Base-by-base conservation (phyloP, 2,113 vertebrate genomes). In the Catagonus wagneri region DNA sequence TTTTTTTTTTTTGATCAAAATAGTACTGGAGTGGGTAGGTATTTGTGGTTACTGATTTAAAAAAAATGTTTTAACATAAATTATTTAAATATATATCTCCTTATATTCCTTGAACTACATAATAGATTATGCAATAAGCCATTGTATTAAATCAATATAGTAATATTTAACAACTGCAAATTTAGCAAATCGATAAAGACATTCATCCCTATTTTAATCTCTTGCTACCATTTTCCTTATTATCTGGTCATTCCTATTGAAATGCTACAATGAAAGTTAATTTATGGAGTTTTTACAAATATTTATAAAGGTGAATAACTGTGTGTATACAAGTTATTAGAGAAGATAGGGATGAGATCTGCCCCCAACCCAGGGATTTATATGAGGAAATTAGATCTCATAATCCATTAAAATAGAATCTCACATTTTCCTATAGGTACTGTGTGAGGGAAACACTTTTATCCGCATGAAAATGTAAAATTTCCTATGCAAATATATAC, bases 151-250 rank as follows among this genome's bases (percentile, higher is more conserved):
- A 60, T 44, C 91, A 66, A 27, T 63, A 14, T 23, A 76, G 66
- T 50, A 71, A 80, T 61, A 60, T 44, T 81, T 81, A 81, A 25
- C 61, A 7, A 75, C 23, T 83, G 32, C 2, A 29, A 56, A 66
- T 74, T 93, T 56, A 83, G 12, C 20, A 92, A 94, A 52, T 7
- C 15, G 58, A 65, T 34, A n/a, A 79, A 76, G 74, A 65, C 20
- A 44, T 14, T 32, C 58, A 36, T 81, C 17, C 69, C 44, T 54
- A 91, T 22, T 34, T 88, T 32, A 89, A 81, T 1, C 32, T 50
- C 32, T 89, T 74, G 20, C 12, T 63, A 60, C 23, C 50, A 8
- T 63, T 83, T 65, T 80, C n/a, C n/a, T 89, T 94, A 95, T 85
- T 60, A 60, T 54, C 1, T 78, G 19, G 80, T 14, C 6, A 36